These are phyloP conservation scores for Sipunculus nudus DNA, from an alignment of 2,888 invertebrate genomes.

Conservation along the genomic window DNA sequence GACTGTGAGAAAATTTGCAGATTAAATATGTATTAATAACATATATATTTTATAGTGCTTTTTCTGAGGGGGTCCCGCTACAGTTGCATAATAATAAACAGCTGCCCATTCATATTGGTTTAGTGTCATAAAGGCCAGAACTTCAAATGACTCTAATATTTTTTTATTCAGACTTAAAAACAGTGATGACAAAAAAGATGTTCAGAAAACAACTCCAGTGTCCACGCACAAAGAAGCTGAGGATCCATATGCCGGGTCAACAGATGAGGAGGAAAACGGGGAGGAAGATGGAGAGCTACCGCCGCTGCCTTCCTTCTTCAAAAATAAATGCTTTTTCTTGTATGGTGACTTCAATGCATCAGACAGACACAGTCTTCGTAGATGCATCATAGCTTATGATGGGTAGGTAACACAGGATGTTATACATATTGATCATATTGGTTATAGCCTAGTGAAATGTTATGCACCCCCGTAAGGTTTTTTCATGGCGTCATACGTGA, in stretches of 20 bases:
- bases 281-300: constrained; percentile 11
- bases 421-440: too few relatives aligned
- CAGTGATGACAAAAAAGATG: too few relatives aligned
- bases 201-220: too few relatives aligned
- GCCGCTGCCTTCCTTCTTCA: constrained; percentile 50
- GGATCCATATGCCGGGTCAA: constrained; percentile 50
- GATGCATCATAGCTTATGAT: constrained; percentile 72
- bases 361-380: constrained; percentile 46
- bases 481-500: too few relatives aligned
- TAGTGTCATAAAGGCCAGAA: neutral
- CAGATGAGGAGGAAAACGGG: constrained; percentile 44
- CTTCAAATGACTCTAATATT: too few relatives aligned
- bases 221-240: constrained; percentile 33
- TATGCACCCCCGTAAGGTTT: too few relatives aligned
- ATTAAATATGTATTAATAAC: too few relatives aligned
- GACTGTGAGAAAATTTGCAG: too few relatives aligned
- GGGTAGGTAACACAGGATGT: constrained; percentile 72
- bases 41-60: too few relatives aligned
- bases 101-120: neutral
- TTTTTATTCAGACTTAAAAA: too few relatives aligned
- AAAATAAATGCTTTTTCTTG: constrained; percentile 59
- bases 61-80: neutral
- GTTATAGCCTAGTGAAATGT: too few relatives aligned
- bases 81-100: neutral
- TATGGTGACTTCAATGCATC: constrained; percentile 55